A percentile compares a stretch with the other conserved stretches of the same genome.
Conservation (phyloP, 2,113 vertebrate species). For the Vombatus ursinus region DNA sequence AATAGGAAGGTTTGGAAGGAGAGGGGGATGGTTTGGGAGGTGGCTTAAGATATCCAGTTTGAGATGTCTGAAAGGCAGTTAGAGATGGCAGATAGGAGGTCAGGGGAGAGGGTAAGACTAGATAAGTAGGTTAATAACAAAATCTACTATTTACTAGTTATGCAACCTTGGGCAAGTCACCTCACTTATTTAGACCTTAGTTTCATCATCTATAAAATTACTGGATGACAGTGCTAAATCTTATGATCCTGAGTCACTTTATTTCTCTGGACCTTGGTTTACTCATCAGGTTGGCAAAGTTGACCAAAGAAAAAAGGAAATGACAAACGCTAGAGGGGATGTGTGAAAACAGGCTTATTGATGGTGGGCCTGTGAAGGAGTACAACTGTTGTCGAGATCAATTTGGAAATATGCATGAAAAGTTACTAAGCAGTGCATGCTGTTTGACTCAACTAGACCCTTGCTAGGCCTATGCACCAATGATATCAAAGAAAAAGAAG, state of each 20-base stretch:
- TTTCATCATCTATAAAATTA: not conserved
- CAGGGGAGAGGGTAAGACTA: not conserved
- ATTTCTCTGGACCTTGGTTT: not conserved
- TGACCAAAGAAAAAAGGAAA: not conserved
- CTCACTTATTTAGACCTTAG: not conserved
- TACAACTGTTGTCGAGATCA: not conserved
- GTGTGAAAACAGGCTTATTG: not conserved
- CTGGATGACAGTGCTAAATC: not conserved
- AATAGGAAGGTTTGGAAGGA: not conserved
- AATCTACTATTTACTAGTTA: not conserved
- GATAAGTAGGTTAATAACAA: not conserved
- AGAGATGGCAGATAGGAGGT: not conserved
- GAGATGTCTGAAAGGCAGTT: not conserved
- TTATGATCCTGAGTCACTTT: not conserved
- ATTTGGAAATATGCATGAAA: not conserved
- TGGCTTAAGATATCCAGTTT: not conserved
- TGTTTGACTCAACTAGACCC: not conserved
- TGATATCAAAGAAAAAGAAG: not conserved
- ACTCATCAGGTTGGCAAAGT: not conserved
- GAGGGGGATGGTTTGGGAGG: too few relatives aligned
- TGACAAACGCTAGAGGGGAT: not conserved
- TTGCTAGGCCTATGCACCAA: not conserved
- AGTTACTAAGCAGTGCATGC: not conserved
- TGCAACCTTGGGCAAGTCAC: not conserved
- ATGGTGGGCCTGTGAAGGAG: not conserved